Conservation (phyloP, 2,113 vertebrate species). For the Brienomyrus brachyistius region DNA sequence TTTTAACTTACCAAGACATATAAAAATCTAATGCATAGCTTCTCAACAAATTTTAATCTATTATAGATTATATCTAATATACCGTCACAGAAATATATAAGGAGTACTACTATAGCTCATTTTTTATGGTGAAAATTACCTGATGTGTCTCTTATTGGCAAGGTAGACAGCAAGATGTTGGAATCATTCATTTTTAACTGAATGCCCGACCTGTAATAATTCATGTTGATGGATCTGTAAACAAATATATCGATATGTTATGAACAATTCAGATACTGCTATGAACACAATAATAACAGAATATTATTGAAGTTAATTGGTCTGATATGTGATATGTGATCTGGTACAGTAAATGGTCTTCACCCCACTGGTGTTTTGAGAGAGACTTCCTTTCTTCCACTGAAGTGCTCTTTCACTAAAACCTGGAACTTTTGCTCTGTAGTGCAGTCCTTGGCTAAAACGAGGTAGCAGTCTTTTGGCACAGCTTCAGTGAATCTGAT, state of each 20-base stretch:
- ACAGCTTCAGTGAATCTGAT: constrained; percentile 7
- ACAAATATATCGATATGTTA: not conserved
- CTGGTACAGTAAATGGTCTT: not conserved
- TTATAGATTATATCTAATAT: not conserved
- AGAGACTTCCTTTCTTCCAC: constrained; percentile 2
- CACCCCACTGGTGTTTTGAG: constrained; percentile 3
- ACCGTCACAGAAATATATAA: not conserved
- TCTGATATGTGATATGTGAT: not conserved
- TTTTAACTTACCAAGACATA: not conserved
- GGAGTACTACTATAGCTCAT: not conserved
- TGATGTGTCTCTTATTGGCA: constrained; percentile 21
- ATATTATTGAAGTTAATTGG: not conserved
- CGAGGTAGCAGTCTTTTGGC: constrained; percentile 15
- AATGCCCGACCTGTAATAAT: not conserved
- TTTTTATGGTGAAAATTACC: not conserved
- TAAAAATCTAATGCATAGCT: not conserved
- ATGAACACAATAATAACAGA: not conserved
- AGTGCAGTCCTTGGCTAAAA: constrained; percentile 13
- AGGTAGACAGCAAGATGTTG: not conserved
- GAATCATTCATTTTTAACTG: constrained; percentile 14
- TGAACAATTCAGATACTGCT: not conserved
- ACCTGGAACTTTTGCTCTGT: constrained; percentile 11
- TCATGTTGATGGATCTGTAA: constrained; percentile 11
- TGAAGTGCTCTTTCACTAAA: not conserved
- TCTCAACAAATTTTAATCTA: not conserved